These are phyloP conservation scores for Macaria liturata DNA, from an alignment of 2,888 invertebrate species.

Conservation along the genomic window DNA sequence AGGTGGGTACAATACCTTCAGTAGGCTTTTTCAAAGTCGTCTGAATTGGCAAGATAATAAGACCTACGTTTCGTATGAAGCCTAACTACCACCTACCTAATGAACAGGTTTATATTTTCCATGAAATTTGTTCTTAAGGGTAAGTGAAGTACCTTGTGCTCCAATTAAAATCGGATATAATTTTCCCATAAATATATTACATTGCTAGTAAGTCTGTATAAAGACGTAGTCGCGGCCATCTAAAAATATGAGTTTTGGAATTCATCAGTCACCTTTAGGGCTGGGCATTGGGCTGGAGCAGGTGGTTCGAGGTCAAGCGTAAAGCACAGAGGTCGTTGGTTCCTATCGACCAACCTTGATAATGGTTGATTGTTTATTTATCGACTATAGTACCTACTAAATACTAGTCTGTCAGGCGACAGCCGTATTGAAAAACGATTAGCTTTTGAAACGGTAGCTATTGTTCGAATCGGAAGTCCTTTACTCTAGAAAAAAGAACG, in stretches of 20 bases:
- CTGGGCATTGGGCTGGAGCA: constrained; percentile 17
- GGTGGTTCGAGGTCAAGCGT: constrained; percentile 31
- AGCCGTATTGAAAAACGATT: constrained; percentile 28
- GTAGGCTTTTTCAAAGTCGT: too few relatives aligned
- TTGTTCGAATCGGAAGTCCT: constrained; percentile 21
- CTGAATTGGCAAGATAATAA: too few relatives aligned
- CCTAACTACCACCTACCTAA: too few relatives aligned
- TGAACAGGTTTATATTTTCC: too few relatives aligned
- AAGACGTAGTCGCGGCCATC: background rate
- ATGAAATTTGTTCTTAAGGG: too few relatives aligned
- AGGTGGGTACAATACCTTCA: too few relatives aligned
- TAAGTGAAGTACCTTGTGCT: too few relatives aligned
- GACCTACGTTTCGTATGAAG: too few relatives aligned
- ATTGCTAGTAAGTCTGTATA: too few relatives aligned
- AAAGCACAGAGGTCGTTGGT: constrained; percentile 48
- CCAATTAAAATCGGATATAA: too few relatives aligned
- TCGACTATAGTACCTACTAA: constrained; percentile 22
- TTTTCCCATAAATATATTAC: too few relatives aligned
- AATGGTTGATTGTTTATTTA: constrained; percentile 31
- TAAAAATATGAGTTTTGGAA: constrained; percentile 18
- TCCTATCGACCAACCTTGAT: constrained; percentile 37
- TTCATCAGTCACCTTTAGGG: constrained; percentile 11
- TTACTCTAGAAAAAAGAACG: constrained; percentile 10
- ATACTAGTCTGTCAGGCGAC: constrained; percentile 5
- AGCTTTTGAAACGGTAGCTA: constrained; percentile 4